Percentiles rank a stretch among this genome's conserved stretches.
Evolutionary conservation across 2,888 invertebrate genomes (phyloP).

Genomic region (Pinctada fucata): DNA sequence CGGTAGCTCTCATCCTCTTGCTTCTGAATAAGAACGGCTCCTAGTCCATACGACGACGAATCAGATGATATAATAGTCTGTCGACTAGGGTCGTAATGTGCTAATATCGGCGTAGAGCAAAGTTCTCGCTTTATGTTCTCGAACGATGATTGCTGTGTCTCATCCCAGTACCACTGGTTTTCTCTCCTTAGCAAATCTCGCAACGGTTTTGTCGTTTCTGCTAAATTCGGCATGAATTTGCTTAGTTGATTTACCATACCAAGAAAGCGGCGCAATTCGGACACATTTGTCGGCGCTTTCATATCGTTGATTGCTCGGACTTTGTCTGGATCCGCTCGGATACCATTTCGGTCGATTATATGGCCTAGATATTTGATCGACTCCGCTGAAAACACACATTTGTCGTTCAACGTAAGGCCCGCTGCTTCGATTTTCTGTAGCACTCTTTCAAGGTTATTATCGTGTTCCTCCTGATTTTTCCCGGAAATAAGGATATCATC

Average conservation of each 20-base stretch:
- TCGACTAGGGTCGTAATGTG: slow-evolving; percentile 62
- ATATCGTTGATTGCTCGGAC: slow-evolving; percentile 1
- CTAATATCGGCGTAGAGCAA: slow-evolving; percentile 61
- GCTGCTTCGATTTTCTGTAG: slow-evolving; percentile 9
- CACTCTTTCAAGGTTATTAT: not conserved
- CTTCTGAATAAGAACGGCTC: slow-evolving; percentile 66
- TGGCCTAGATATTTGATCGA: slow-evolving; percentile 42
- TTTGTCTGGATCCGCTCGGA: slow-evolving; percentile 33
- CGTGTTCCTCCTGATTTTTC: not conserved
- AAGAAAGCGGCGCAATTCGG: slow-evolving; percentile 21
- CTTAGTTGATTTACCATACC: slow-evolving; percentile 43
- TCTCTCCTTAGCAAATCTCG: slow-evolving; percentile 25
- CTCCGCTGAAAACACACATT: slow-evolving; percentile 39
- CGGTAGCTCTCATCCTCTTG: slow-evolving; percentile 11
- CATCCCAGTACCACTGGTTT: slow-evolving; percentile 35
- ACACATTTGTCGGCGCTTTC: slow-evolving; percentile 3
- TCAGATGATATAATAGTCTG: slow-evolving; percentile 64
- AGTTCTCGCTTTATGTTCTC: slow-evolving; percentile 41
- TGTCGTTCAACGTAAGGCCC: slow-evolving; percentile 42
- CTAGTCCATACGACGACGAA: slow-evolving; percentile 69
- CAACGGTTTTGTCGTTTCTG: slow-evolving; percentile 31
- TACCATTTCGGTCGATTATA: slow-evolving; percentile 33
- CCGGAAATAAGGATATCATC: slow-evolving; percentile 44
- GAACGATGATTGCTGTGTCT: slow-evolving; percentile 14
- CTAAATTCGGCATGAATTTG: slow-evolving; percentile 26